Evolutionary conservation across 2,888 invertebrate genomes (phyloP).

Genomic region (Mesoligia furuncula): DNA sequence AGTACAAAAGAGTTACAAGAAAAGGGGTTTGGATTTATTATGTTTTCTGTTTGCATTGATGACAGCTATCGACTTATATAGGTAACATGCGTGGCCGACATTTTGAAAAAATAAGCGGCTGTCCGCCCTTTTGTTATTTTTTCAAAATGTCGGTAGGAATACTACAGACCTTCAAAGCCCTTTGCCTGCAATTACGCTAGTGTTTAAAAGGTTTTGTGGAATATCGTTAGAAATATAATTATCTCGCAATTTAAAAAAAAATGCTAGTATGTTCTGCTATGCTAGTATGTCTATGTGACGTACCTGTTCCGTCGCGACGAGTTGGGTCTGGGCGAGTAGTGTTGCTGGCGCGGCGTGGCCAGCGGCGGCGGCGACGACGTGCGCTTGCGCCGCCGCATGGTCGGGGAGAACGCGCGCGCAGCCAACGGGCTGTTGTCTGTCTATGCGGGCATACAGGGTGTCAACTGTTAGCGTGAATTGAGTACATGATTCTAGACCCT

Average conservation of each 20-base stretch:
- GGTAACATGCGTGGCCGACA: too few species aligned
- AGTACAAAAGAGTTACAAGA: too few species aligned
- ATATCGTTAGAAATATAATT: not conserved
- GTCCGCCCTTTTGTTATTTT: too few species aligned
- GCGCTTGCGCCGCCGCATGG: constrained; percentile 82
- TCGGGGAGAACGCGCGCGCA: constrained; percentile 77
- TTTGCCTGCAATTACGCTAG: not conserved
- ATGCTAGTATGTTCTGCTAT: not conserved
- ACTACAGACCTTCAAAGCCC: too few species aligned
- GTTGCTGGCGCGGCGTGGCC: constrained; percentile 55
- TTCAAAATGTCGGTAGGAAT: too few species aligned
- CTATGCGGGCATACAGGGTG: not conserved
- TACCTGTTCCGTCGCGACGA: constrained; percentile 57
- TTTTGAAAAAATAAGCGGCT: too few species aligned
- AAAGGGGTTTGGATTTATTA: too few species aligned
- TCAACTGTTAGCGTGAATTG: not conserved
- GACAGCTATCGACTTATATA: too few species aligned
- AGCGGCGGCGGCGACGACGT: constrained; percentile 59
- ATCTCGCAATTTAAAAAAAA: not conserved
- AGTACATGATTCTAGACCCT: not conserved
- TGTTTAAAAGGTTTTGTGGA: not conserved
- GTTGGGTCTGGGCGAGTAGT: constrained; percentile 64
- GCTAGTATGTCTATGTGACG: not conserved
- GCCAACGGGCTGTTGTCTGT: constrained; percentile 36
- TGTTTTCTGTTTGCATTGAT: too few species aligned